phyloP scores from a whole-genome alignment of 2,113 vertebrate genomes.

The Cynopterus brachyotis region DNA sequence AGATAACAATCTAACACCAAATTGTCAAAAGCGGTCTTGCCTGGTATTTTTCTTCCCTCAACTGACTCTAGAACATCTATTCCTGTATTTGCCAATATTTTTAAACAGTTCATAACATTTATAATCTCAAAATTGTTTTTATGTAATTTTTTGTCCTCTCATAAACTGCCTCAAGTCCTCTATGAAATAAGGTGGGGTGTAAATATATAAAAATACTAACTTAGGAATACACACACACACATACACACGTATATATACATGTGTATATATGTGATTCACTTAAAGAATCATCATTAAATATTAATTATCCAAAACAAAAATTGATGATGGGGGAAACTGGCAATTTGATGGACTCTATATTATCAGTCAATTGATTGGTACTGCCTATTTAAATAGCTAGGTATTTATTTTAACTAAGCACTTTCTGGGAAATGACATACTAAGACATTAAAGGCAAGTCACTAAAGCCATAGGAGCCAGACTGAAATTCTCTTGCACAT shows the following conservation, averaged over 20 bases:
- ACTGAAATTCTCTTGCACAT: slow-evolving; percentile 24
- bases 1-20: neutral
- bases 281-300: slow-evolving; percentile 44
- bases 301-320: slow-evolving; percentile 47
- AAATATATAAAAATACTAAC: neutral
- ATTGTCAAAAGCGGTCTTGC: neutral
- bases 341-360: slow-evolving; percentile 1
- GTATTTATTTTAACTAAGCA: slow-evolving; percentile 53
- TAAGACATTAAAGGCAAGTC: slow-evolving; percentile 27
- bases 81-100: neutral
- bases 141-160: neutral
- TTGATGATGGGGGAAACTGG: neutral
- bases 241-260: neutral
- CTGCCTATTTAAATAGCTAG: slow-evolving; percentile 31
- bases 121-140: neutral
- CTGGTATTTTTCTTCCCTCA: neutral
- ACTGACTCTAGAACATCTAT: neutral
- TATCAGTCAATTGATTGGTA: slow-evolving; percentile 12
- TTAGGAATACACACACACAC: neutral
- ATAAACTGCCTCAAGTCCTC: neutral
- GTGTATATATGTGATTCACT: neutral
- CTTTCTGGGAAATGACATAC: slow-evolving; percentile 64
- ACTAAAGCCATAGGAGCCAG: slow-evolving; percentile 50
- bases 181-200: neutral
- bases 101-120: neutral